Evolutionary conservation across 2,797 vertebrate genomes (phyloP).

Genomic region (Spea hammondii): DNA sequence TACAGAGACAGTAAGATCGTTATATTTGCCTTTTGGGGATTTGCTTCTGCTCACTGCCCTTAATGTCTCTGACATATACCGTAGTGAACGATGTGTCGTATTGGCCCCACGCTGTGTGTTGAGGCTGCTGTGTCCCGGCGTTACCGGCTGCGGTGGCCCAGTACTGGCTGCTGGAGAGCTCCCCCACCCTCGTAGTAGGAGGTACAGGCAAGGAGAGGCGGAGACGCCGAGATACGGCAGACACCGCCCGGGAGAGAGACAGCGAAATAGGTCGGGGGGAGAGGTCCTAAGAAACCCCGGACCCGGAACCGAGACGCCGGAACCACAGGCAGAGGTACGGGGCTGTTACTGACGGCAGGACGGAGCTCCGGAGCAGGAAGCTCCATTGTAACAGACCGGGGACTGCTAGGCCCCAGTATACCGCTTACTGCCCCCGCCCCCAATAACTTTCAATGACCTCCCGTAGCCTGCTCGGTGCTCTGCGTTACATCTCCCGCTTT

Average conservation of each 20-base stretch:
- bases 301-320: not conserved
- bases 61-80: too few relatives aligned
- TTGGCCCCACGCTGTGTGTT: not conserved
- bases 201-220: not conserved
- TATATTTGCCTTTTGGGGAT: too few relatives aligned
- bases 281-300: constrained; percentile 1
- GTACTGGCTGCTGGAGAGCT: too few relatives aligned
- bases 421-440: not conserved
- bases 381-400: too few relatives aligned
- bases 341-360: not conserved
- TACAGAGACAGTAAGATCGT: too few relatives aligned
- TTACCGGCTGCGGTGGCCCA: not conserved
- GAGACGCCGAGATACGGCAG: not conserved
- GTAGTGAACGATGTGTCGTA: not conserved
- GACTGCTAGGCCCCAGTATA: not conserved
- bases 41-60: too few relatives aligned
- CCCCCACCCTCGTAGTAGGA: not conserved
- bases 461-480: not conserved
- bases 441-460: not conserved
- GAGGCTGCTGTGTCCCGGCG: not conserved
- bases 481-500: too few relatives aligned
- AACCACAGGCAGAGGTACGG: too few relatives aligned
- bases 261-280: not conserved
- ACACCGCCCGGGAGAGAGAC: constrained; percentile 37
- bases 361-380: not conserved